These are phyloP conservation scores for Pteria penguin DNA, from an alignment of 2,888 invertebrate genomes.

Conservation along the genomic window DNA sequence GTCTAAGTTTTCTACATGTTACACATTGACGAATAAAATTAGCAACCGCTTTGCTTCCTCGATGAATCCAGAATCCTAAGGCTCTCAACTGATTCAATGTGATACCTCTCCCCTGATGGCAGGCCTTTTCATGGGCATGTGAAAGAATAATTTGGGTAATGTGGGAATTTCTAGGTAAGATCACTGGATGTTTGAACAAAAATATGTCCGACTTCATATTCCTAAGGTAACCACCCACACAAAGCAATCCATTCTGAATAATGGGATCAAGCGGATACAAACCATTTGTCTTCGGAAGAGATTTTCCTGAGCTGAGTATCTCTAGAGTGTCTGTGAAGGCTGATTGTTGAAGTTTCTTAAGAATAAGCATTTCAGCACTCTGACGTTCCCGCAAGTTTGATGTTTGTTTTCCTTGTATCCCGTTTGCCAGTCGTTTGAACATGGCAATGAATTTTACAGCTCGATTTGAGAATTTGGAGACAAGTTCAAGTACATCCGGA, in stretches of 20 bases:
- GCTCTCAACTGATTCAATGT: slow-evolving; percentile 46
- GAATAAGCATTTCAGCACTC: slow-evolving; percentile 29
- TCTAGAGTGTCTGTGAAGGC: slow-evolving; percentile 21
- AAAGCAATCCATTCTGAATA: slow-evolving; percentile 27
- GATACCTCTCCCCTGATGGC: slow-evolving; percentile 52
- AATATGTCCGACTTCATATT: slow-evolving; percentile 3
- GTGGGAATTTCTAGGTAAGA: slow-evolving; percentile 50
- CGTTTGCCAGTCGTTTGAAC: slow-evolving; percentile 8
- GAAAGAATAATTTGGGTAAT: slow-evolving; percentile 45
- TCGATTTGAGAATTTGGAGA: not conserved
- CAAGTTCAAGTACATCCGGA: not conserved
- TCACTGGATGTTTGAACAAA: slow-evolving; percentile 49
- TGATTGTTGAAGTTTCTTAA: slow-evolving; percentile 36
- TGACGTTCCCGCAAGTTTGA: slow-evolving; percentile 29
- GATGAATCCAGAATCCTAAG: slow-evolving; percentile 50
- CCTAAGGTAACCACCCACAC: slow-evolving; percentile 40
- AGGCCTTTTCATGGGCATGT: slow-evolving; percentile 40
- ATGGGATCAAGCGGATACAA: slow-evolving; percentile 39
- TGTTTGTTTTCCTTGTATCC: not conserved
- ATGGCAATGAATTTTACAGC: not conserved
- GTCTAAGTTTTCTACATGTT: slow-evolving; percentile 13
- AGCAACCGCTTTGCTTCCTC: slow-evolving; percentile 40
- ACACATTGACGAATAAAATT: slow-evolving; percentile 44
- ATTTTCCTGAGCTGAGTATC: slow-evolving; percentile 3
- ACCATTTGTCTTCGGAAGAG: slow-evolving; percentile 25